A percentile compares a stretch with the other conserved stretches of the same genome.
These are phyloP conservation scores for Hylyphantes graminicola DNA, from an alignment of 1,140 invertebrate species.

Conservation along the genomic window DNA sequence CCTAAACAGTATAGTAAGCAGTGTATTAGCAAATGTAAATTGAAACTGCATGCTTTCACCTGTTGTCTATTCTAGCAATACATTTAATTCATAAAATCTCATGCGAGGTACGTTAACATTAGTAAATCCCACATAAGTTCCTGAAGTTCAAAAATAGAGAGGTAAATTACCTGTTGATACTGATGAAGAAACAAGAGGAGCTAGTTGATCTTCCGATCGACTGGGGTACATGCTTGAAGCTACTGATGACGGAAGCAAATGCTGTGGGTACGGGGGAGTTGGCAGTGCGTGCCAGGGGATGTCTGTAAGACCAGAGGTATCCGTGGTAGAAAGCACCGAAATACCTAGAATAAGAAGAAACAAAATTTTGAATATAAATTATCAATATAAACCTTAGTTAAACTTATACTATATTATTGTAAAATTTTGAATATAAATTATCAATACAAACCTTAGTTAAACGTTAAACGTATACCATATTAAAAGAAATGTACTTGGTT, in stretches of 20 bases:
- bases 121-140: no score
- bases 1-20: no score
- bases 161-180: not conserved
- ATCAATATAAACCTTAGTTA: not conserved
- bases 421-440: no score
- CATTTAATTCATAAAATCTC: no score
- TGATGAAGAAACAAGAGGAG: constrained; percentile 27
- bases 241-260: constrained; percentile 32
- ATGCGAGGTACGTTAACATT: no score
- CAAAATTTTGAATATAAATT: no score
- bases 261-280: constrained; percentile 22
- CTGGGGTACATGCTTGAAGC: not conserved
- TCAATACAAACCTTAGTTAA: not conserved
- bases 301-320: not conserved
- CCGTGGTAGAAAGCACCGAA: not conserved
- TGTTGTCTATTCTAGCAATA: no score
- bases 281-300: constrained; percentile 43
- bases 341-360: constrained; percentile 5
- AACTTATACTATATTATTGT: not conserved
- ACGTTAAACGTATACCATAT: not conserved
- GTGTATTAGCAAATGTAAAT: no score
- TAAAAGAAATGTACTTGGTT: no score
- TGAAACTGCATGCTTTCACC: no score
- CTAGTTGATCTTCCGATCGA: constrained; percentile 25
- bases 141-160: not conserved